These are phyloP conservation scores for Dione vanillae DNA, from an alignment of 2,888 invertebrate genomes.

Conservation along the genomic window DNA sequence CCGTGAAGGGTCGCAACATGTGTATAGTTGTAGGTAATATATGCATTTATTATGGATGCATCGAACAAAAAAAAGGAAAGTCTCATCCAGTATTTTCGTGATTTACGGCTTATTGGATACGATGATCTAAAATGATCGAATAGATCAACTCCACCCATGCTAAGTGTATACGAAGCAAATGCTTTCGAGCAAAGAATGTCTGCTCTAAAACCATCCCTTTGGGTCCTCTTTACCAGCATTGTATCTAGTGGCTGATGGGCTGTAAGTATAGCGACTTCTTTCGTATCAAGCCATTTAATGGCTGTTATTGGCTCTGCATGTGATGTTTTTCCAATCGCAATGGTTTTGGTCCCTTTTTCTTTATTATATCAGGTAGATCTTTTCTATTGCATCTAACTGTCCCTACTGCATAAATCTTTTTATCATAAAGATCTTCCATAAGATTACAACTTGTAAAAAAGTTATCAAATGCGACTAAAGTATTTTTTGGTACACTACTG, in stretches of 20 bases:
- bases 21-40: constrained; percentile 16
- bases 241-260: constrained; percentile 51
- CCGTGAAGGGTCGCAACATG: background rate
- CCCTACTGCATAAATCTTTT: too few species aligned
- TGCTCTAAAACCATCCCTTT: constrained; percentile 37
- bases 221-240: constrained; percentile 43
- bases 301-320: too few species aligned
- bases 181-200: constrained; percentile 32
- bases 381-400: too few species aligned
- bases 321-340: too few species aligned
- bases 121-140: constrained; percentile 50
- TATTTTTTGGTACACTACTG: constrained; percentile 46
- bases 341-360: too few species aligned
- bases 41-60: constrained; percentile 41
- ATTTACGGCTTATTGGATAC: constrained; percentile 54
- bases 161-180: constrained; percentile 40
- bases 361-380: too few species aligned
- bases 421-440: too few species aligned
- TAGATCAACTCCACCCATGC: constrained; percentile 46
- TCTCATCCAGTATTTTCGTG: constrained; percentile 55
- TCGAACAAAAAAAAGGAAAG: constrained; percentile 52
- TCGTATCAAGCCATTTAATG: too few species aligned
- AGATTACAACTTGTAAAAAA: too few species aligned
- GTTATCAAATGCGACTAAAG: too few species aligned
- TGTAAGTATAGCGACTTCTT: too few species aligned